phyloP scores from a whole-genome alignment of 2,113 vertebrate species.

The Chaetura pelagica region DNA sequence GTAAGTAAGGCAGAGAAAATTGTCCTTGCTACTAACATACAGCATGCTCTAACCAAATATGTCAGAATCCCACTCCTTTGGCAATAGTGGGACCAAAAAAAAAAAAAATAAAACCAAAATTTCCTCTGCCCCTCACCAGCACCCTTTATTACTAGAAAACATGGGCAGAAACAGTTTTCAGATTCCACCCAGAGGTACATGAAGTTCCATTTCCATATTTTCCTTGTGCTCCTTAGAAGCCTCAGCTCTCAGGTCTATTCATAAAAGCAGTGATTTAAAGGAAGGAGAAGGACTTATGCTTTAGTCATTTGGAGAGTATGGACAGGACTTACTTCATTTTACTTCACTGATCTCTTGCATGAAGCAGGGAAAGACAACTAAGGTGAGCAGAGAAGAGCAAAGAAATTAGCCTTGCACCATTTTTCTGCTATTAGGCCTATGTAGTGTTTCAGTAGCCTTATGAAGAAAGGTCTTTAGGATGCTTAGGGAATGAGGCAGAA shows the following conservation, averaged over 20 bases:
- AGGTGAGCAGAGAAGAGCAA: background rate
- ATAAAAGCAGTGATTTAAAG: background rate
- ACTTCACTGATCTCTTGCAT: background rate
- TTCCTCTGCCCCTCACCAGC: background rate
- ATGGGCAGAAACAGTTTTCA: background rate
- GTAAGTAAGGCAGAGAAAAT: rapidly evolving
- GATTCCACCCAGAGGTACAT: rapidly evolving
- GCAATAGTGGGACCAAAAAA: background rate
- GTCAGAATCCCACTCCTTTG: background rate
- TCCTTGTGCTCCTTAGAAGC: background rate
- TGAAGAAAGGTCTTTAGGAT: background rate
- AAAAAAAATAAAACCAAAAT: too few species aligned
- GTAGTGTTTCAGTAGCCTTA: background rate
- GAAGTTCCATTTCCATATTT: background rate
- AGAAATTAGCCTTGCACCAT: background rate
- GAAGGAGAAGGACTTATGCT: background rate
- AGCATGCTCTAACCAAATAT: background rate
- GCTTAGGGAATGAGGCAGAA: background rate
- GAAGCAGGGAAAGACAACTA: background rate
- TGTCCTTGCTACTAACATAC: background rate
- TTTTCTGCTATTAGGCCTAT: background rate
- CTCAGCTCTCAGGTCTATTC: rapidly evolving
- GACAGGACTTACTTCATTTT: background rate
- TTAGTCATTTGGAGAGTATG: background rate
- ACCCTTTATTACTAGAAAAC: background rate